These are phyloP conservation scores for Gavia stellata DNA, from an alignment of 2,113 vertebrate species.

Conservation along the genomic window DNA sequence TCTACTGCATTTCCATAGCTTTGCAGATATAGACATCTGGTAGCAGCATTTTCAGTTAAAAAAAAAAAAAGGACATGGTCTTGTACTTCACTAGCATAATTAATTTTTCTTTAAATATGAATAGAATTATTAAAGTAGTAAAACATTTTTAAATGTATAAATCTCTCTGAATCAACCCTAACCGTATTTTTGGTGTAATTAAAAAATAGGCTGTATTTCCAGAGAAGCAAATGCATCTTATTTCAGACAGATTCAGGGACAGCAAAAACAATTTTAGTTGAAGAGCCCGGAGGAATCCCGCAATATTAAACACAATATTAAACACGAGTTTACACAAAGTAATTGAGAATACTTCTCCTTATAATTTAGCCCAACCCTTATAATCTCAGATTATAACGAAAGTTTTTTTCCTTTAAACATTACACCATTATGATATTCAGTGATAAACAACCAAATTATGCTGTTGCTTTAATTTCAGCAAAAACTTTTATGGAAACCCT, in stretches of 20 bases:
- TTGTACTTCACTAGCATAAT: not conserved
- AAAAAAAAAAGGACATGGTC: not conserved
- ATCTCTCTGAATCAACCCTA: not conserved
- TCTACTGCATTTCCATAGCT: not conserved
- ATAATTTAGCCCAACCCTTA: not conserved
- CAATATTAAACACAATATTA: not conserved
- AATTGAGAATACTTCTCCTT: not conserved
- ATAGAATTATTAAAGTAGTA: not conserved
- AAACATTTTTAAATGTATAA: not conserved
- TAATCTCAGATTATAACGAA: not conserved
- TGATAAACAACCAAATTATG: not conserved
- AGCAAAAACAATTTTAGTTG: not conserved
- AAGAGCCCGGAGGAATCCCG: not conserved
- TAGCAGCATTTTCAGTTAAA: not conserved
- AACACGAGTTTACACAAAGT: slow-evolving; percentile 2
- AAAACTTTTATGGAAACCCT: not conserved
- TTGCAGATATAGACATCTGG: not conserved
- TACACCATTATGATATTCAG: not conserved
- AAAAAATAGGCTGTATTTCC: not conserved
- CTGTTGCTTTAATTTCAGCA: not conserved
- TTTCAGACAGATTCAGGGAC: not conserved
- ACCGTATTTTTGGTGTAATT: not conserved
- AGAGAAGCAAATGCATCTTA: not conserved
- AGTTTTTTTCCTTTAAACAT: not conserved
- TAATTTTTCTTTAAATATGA: not conserved